These are phyloP conservation scores for Litoditis marina DNA, from an alignment of 2,888 invertebrate genomes.

Conservation along the genomic window DNA sequence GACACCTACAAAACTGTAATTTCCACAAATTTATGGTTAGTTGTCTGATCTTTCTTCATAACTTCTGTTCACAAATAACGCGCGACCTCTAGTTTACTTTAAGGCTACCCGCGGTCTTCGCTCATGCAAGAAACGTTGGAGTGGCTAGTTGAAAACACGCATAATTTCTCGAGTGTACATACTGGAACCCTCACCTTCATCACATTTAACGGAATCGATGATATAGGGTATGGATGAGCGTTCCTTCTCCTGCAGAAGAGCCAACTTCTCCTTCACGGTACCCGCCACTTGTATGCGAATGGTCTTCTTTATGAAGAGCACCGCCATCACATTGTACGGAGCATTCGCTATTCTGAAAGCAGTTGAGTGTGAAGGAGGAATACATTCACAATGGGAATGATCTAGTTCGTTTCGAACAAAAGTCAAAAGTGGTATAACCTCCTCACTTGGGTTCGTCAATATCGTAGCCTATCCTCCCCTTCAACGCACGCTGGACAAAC, in stretches of 20 bases:
- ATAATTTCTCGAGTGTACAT: too few species aligned
- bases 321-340: conserved; percentile 35
- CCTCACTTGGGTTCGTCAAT: conserved; percentile 42
- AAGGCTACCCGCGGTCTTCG: too few species aligned
- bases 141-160: too few species aligned
- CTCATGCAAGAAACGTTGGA: too few species aligned
- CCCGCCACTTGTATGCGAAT: conserved; percentile 16
- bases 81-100: too few species aligned
- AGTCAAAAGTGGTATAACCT: neutral
- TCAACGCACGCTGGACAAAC: conserved; percentile 89
- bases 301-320: conserved; percentile 23
- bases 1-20: too few species aligned
- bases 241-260: conserved; percentile 22
- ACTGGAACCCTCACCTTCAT: too few species aligned
- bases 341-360: conserved; percentile 23
- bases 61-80: too few species aligned
- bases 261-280: conserved; percentile 31
- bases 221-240: neutral
- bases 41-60: too few species aligned
- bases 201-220: neutral
- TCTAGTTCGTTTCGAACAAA: too few species aligned
- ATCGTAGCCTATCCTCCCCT: conserved; percentile 67
- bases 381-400: neutral
- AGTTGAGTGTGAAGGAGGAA: neutral
- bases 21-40: too few species aligned